Evolutionary conservation across 2,113 vertebrate species (phyloP), one percentile per base, ranked within the genome.

Genomic region (Pseudorhombus dupliciocellatus): DNA sequence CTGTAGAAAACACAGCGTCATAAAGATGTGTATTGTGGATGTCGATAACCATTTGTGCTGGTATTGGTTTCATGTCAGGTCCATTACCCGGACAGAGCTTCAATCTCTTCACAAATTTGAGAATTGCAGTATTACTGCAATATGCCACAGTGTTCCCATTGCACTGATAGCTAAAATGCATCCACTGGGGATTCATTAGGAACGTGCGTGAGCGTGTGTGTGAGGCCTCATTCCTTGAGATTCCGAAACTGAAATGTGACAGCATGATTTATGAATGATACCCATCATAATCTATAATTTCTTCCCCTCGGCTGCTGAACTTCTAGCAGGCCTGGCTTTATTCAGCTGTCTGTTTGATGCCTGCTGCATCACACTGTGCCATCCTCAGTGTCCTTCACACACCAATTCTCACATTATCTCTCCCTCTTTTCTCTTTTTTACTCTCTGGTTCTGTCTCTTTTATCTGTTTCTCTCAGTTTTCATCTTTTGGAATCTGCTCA

Each of bases 181-280:
- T 70, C 58, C 24, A 30, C 21, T 73, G 48, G 25, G 67, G 61
- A 61, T 74, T 73, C 7, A 61, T 30, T 74, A 53, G 28, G 42
- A 73, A 56, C 22, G 7, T n/a, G 50, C 24, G 25, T 31, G 46
- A 42, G 5, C 40, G 54, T 15, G 28, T 15, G 44, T 25, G 24
- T 57, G 42, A 46, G 16, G 18, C 9, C 34, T 37, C 25, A 1
- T 42, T 80, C 56, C 66, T 62, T 66, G 25, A 46, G 67, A 79
- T 59, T 84, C 61, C 62, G 51, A 81, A 74, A 80, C 61, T 65
- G 40, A 81, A 76, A 80, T 70, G 28, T 68, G 65, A 75, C 79
- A 78, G 42, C 52, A 59, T 85, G 84, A 89, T 83, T 81, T 84
- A 79, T 87, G 81, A 88, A 80, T 82, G 81, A 80, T 88, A 71